phyloP scores from a whole-genome alignment of 2,797 vertebrate species.

The Ctenochaetus hawaiiensis region DNA sequence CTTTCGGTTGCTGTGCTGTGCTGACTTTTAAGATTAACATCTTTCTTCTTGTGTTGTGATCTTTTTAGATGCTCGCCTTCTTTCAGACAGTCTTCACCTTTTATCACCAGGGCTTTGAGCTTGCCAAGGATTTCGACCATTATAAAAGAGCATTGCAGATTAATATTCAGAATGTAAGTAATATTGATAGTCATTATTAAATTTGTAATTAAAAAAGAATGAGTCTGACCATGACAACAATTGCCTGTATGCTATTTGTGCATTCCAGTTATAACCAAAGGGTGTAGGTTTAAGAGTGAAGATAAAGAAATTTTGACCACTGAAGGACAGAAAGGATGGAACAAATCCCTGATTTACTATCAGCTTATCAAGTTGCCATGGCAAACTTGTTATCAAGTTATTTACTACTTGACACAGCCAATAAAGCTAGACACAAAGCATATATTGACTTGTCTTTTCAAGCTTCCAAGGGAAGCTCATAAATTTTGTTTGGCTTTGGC shows the following conservation, averaged over 20 bases:
- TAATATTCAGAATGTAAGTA: slow-evolving; percentile 98
- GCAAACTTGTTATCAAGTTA: background rate
- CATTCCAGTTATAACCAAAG: background rate
- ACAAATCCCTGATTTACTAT: background rate
- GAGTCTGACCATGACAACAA: background rate
- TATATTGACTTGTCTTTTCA: background rate
- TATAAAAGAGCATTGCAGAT: slow-evolving; percentile 97
- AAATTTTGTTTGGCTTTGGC: slow-evolving; percentile 21
- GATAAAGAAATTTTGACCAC: background rate
- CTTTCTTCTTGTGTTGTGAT: slow-evolving; percentile 19
- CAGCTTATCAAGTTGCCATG: background rate
- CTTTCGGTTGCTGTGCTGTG: background rate
- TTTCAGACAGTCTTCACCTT: slow-evolving; percentile 99
- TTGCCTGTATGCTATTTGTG: background rate
- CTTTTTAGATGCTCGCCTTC: slow-evolving; percentile 93
- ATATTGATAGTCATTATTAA: background rate
- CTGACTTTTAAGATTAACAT: slow-evolving; percentile 9
- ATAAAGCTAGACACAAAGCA: background rate
- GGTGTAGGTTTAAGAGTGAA: background rate
- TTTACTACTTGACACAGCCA: background rate
- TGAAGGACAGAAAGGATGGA: background rate
- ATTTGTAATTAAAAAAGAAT: background rate
- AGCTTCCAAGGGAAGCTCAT: background rate
- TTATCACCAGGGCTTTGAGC: slow-evolving; percentile 98
- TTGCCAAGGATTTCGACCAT: slow-evolving; percentile 98